phyloP scores from a whole-genome alignment of 2,888 invertebrate genomes.

The Ophion ventricosus region DNA sequence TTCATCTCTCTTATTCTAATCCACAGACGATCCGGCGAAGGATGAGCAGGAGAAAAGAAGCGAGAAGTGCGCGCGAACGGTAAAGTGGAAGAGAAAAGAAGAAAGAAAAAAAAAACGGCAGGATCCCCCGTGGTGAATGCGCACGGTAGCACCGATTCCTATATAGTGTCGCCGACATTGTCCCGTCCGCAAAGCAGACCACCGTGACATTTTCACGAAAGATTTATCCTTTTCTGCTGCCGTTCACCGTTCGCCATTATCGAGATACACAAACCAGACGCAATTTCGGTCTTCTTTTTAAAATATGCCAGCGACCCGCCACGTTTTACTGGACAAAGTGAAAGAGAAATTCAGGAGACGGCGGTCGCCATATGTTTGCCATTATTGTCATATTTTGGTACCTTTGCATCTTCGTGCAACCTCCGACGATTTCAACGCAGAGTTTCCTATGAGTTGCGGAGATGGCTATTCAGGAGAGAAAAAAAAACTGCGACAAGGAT shows the following conservation, averaged over 20 bases:
- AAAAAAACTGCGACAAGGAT: neutral
- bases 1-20: constrained; percentile 62
- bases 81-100: constrained; percentile 60
- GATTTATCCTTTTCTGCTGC: constrained; percentile 76
- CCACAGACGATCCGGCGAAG: constrained; percentile 20
- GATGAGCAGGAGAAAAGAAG: constrained; percentile 40
- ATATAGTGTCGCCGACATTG: constrained; percentile 75
- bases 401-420: constrained; percentile 1
- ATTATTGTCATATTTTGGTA: constrained; percentile 31
- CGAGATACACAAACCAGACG: constrained; percentile 32
- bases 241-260: constrained; percentile 56
- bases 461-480: neutral
- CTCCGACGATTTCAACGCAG: neutral
- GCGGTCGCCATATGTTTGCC: constrained; percentile 36
- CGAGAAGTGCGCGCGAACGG: constrained; percentile 60
- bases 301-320: constrained; percentile 15
- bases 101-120: constrained; percentile 61
- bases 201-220: constrained; percentile 78
- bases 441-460: neutral
- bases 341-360: neutral
- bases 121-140: constrained; percentile 76
- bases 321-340: constrained; percentile 9
- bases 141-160: constrained; percentile 77
- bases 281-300: constrained; percentile 12
- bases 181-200: constrained; percentile 71